Percentiles rank a stretch among this genome's conserved stretches.
These are phyloP conservation scores for Argentina silus DNA, from an alignment of 2,797 vertebrate genomes.

Conservation along the genomic window DNA sequence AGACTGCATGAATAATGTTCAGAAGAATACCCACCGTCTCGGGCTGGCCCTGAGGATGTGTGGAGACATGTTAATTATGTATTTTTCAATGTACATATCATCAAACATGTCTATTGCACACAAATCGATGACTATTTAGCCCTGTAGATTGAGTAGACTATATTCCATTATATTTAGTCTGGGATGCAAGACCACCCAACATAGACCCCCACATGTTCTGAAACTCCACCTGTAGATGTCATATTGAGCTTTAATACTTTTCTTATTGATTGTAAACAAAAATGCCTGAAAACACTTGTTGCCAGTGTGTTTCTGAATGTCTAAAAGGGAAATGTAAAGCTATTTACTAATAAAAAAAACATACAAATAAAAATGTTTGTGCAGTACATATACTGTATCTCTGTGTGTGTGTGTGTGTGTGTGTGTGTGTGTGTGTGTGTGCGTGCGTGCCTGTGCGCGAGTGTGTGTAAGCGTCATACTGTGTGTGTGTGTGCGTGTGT, in stretches of 20 bases:
- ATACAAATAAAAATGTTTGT: constrained; percentile 33
- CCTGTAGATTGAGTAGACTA: constrained; percentile 35
- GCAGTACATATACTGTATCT: neutral
- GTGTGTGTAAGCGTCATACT: neutral
- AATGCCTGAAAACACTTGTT: constrained; percentile 68
- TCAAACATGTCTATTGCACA: constrained; percentile 55
- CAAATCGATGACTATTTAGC: constrained; percentile 48
- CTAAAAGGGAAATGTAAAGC: constrained; percentile 75
- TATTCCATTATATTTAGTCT: constrained; percentile 28
- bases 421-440: neutral
- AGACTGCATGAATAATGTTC: constrained; percentile 58
- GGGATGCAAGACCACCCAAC: constrained; percentile 27
- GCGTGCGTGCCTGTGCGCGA: neutral
- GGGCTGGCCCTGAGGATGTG: constrained; percentile 89
- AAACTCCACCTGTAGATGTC: constrained; percentile 63
- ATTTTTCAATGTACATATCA: constrained; percentile 71
- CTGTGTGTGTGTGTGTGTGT: neutral
- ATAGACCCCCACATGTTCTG: constrained; percentile 52
- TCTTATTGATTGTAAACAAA: constrained; percentile 68
- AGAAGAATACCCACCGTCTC: constrained; percentile 79
- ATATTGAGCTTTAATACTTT: constrained; percentile 71
- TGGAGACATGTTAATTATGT: constrained; percentile 74
- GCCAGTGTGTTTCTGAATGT: constrained; percentile 71
- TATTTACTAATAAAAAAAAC: constrained; percentile 76
- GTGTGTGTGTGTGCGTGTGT: neutral